A percentile compares a stretch with the other conserved stretches of the same genome.
phyloP scores from a whole-genome alignment of 2,113 vertebrate genomes.

The Clarias magur region DNA sequence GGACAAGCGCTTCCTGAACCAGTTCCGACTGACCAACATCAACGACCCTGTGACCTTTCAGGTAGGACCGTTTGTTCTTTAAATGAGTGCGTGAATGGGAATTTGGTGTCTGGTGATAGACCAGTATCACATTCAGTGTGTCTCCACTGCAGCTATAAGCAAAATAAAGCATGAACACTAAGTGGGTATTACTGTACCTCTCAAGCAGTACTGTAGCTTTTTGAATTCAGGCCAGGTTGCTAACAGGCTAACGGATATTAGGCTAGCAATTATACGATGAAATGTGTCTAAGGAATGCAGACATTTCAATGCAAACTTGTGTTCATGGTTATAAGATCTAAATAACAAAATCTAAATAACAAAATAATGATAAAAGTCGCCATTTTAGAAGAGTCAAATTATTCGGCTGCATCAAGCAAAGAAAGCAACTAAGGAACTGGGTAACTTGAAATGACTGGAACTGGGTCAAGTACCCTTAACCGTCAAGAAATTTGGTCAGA shows the following conservation, averaged over 20 bases:
- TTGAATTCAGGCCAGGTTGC: not conserved
- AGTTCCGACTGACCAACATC: constrained; percentile 80
- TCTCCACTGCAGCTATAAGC: not conserved
- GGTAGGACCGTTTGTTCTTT: constrained; percentile 64
- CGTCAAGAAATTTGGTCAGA: too few relatives aligned
- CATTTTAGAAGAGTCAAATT: too few relatives aligned
- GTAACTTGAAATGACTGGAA: too few relatives aligned
- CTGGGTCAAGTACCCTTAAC: too few relatives aligned
- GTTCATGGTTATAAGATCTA: not conserved
- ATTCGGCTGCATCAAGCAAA: too few relatives aligned
- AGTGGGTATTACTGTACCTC: not conserved
- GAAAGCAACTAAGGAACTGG: too few relatives aligned
- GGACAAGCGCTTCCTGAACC: constrained; percentile 86
- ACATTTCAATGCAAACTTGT: too few relatives aligned
- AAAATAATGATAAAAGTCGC: too few relatives aligned
- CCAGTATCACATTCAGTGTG: not conserved
- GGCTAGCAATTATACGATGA: not conserved
- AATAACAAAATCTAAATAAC: too few relatives aligned
- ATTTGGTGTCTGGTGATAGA: not conserved
- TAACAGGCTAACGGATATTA: not conserved
- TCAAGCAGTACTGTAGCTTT: not conserved
- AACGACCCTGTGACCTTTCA: constrained; percentile 83
- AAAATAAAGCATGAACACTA: not conserved
- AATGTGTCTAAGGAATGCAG: not conserved
- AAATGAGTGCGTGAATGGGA: not conserved